Conservation (phyloP, 1,140 invertebrate species). For the Pogonomyrmex barbatus region DNA sequence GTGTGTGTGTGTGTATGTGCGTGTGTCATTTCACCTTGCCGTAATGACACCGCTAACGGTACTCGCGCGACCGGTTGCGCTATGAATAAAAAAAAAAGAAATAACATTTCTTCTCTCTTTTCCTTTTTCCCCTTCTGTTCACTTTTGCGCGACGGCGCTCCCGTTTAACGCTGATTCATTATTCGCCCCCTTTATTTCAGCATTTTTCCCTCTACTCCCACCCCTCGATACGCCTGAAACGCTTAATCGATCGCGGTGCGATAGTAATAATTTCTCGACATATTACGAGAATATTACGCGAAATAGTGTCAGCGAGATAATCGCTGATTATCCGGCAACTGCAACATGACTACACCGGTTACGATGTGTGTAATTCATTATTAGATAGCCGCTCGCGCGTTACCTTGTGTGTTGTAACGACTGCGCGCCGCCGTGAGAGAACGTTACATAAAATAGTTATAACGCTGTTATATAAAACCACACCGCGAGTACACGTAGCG, state of each 20-base stretch:
- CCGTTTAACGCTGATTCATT: slow-evolving; percentile 37
- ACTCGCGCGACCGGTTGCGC: slow-evolving; percentile 29
- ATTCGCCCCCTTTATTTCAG: slow-evolving; percentile 1
- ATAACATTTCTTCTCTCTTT: background rate
- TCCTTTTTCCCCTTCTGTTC: background rate
- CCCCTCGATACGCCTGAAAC: background rate
- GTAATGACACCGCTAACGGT: slow-evolving; percentile 52
- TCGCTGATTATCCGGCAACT: slow-evolving; percentile 48
- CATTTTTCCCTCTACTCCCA: background rate
- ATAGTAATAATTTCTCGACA: slow-evolving; percentile 29
- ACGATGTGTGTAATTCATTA: slow-evolving; percentile 55
- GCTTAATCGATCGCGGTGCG: slow-evolving; percentile 18
- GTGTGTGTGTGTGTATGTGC: background rate
- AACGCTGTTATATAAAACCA: slow-evolving; percentile 44
- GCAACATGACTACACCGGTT: slow-evolving; percentile 26
- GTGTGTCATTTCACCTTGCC: slow-evolving; percentile 64
- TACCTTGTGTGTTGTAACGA: slow-evolving; percentile 34
- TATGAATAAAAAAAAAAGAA: background rate
- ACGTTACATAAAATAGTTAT: slow-evolving; percentile 56
- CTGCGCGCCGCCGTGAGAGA: background rate
- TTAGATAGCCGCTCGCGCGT: slow-evolving; percentile 31
- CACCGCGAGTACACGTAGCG: background rate
- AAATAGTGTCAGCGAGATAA: slow-evolving; percentile 72
- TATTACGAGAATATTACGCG: slow-evolving; percentile 58
- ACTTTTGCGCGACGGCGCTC: background rate